A percentile compares a stretch with the other conserved stretches of the same genome.
These are phyloP conservation scores for Coccyzus lansbergi DNA, from an alignment of 2,797 vertebrate genomes.

Conservation along the genomic window DNA sequence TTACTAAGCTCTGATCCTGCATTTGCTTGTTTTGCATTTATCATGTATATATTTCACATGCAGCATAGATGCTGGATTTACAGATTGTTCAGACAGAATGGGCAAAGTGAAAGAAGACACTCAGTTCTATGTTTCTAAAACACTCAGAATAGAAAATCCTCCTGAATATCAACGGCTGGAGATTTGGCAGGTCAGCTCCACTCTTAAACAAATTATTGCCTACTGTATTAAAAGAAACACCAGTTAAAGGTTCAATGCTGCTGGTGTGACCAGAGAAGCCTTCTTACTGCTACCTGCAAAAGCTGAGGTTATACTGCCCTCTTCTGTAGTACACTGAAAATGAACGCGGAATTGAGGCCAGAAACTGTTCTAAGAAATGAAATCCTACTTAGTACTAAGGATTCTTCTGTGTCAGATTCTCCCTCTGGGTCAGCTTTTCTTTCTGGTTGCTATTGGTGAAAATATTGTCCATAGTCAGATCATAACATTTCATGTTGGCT, in stretches of 20 bases:
- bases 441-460: constrained; percentile 3
- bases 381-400: not conserved
- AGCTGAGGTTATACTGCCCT: constrained; percentile 38
- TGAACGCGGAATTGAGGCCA: not conserved
- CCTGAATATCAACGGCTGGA: not conserved
- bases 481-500: not conserved
- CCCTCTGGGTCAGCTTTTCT: not conserved
- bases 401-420: not conserved
- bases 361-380: not conserved
- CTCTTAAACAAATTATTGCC: not conserved
- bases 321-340: constrained; percentile 32
- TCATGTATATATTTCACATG: not conserved
- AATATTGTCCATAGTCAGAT: constrained; percentile 35
- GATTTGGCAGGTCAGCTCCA: not conserved
- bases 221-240: not conserved
- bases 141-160: not conserved
- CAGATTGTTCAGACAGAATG: not conserved
- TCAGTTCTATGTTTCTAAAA: not conserved
- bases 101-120: not conserved
- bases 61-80: not conserved
- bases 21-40: not conserved
- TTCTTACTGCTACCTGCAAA: not conserved
- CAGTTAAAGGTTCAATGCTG: not conserved
- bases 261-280: not conserved
- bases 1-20: not conserved